phyloP scores from a whole-genome alignment of 2,797 vertebrate species.

The Choloepus didactylus region DNA sequence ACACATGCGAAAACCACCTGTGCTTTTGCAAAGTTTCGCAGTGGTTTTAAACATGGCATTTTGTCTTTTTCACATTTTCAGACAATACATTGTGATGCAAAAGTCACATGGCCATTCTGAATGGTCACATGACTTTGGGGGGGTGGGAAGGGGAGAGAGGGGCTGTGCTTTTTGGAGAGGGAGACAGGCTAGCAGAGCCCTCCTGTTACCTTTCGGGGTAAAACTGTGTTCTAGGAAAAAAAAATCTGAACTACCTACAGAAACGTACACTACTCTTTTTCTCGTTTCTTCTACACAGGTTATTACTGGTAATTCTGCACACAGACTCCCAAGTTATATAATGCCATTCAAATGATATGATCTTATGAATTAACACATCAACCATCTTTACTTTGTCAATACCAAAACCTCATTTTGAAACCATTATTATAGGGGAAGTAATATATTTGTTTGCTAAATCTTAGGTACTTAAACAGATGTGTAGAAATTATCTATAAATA shows the following conservation, averaged over 20 bases:
- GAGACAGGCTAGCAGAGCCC: background rate
- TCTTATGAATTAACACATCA: slow-evolving; percentile 84
- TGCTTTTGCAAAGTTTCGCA: slow-evolving; percentile 72
- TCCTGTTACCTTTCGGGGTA: slow-evolving; percentile 63
- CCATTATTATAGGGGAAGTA: slow-evolving; percentile 88
- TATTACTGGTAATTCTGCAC: slow-evolving; percentile 80
- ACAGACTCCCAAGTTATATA: slow-evolving; percentile 81
- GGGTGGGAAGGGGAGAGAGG: slow-evolving; percentile 45
- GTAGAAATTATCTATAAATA: slow-evolving; percentile 92
- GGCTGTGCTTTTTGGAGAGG: no score
- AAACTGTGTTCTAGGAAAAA: slow-evolving; percentile 43
- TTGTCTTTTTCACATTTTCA: slow-evolving; percentile 82
- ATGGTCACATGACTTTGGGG: slow-evolving; percentile 61
- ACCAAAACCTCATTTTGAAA: slow-evolving; percentile 88
- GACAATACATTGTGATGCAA: slow-evolving; percentile 79
- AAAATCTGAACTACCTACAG: slow-evolving; percentile 36
- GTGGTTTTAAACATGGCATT: slow-evolving; percentile 69
- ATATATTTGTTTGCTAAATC: slow-evolving; percentile 80
- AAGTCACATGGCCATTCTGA: slow-evolving; percentile 58
- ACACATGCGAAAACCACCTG: slow-evolving; percentile 71
- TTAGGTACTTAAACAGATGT: slow-evolving; percentile 88
- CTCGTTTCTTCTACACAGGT: slow-evolving; percentile 66
- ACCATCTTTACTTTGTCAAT: slow-evolving; percentile 88
- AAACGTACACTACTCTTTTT: slow-evolving; percentile 72
- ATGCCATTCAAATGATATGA: slow-evolving; percentile 79